Conservation (phyloP, 2,113 vertebrate genomes). For the Trematocara nigrifrons region DNA sequence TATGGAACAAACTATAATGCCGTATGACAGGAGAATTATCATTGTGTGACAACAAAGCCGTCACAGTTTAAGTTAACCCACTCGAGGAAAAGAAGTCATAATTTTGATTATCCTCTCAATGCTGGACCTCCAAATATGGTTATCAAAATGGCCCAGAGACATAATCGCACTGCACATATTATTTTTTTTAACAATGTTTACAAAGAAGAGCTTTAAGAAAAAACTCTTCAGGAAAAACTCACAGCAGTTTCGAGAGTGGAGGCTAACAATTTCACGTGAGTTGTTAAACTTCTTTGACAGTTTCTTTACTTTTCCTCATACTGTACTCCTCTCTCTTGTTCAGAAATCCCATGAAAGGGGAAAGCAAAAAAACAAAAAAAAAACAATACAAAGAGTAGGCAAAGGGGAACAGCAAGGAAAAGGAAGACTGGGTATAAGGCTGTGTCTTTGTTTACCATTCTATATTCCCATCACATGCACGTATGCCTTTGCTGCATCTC, state of each 20-base stretch:
- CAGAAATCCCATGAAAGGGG: constrained; percentile 59
- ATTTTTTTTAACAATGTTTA: background rate
- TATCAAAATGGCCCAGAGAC: constrained; percentile 14
- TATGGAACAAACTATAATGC: constrained; percentile 13
- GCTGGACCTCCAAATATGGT: background rate
- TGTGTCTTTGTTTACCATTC: constrained; percentile 70
- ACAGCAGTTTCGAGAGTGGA: constrained; percentile 24
- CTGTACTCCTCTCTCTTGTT: constrained; percentile 55
- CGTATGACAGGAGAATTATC: constrained; percentile 25
- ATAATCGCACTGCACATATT: background rate
- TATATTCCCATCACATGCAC: constrained; percentile 64
- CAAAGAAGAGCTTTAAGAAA: constrained; percentile 9
- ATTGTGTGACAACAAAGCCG: background rate
- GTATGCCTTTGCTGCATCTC: constrained; percentile 59
- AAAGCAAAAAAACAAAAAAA: background rate
- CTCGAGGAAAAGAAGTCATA: background rate
- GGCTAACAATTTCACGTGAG: constrained; percentile 37
- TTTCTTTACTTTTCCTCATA: constrained; percentile 64
- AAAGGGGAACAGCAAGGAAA: constrained; percentile 21
- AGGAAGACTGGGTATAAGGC: constrained; percentile 32
- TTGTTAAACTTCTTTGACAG: constrained; percentile 71
- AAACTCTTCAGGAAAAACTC: constrained; percentile 17
- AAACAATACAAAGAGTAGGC: constrained; percentile 3
- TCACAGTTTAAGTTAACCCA: background rate
- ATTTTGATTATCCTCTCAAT: constrained; percentile 8